Conservation (phyloP, 2,888 invertebrate species). For the Drosophila falleni region DNA sequence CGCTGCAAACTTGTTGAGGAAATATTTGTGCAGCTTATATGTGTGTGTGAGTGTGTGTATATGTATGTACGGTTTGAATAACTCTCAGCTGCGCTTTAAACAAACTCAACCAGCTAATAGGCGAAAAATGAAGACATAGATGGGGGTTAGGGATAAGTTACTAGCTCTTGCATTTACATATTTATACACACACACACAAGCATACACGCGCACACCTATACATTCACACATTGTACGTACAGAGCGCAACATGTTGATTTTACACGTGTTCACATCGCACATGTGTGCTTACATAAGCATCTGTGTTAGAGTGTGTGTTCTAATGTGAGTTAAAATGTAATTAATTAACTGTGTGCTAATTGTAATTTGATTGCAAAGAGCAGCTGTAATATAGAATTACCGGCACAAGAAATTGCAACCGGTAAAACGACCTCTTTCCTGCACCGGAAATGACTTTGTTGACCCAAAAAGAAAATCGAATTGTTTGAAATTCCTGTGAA, state of each 20-base stretch:
- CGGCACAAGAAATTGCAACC: slow-evolving; percentile 3
- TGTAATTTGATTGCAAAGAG: slow-evolving; percentile 67
- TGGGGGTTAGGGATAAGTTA: background rate
- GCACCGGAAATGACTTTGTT: slow-evolving; percentile 16
- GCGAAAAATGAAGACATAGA: slow-evolving; percentile 40
- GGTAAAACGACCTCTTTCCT: background rate
- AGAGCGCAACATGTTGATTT: slow-evolving; percentile 74
- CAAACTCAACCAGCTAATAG: slow-evolving; percentile 27
- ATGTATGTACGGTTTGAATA: slow-evolving; percentile 17
- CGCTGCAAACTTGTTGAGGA: slow-evolving; percentile 76
- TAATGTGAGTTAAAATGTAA: slow-evolving; percentile 58
- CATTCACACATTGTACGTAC: slow-evolving; percentile 14
- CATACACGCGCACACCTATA: background rate
- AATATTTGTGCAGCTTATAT: slow-evolving; percentile 59
- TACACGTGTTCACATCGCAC: slow-evolving; percentile 65
- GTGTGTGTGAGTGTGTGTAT: background rate
- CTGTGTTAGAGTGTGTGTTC: slow-evolving; percentile 12
- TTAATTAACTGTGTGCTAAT: slow-evolving; percentile 75
- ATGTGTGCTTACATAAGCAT: slow-evolving; percentile 10
- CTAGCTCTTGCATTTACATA: slow-evolving; percentile 1
- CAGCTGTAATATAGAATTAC: slow-evolving; percentile 13
- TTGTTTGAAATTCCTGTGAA: slow-evolving; percentile 3
- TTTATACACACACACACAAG: slow-evolving; percentile 4
- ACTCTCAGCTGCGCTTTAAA: slow-evolving; percentile 57
- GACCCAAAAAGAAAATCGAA: background rate